phyloP scores from a whole-genome alignment of 1,140 invertebrate species.

The Monochamus saltuarius region DNA sequence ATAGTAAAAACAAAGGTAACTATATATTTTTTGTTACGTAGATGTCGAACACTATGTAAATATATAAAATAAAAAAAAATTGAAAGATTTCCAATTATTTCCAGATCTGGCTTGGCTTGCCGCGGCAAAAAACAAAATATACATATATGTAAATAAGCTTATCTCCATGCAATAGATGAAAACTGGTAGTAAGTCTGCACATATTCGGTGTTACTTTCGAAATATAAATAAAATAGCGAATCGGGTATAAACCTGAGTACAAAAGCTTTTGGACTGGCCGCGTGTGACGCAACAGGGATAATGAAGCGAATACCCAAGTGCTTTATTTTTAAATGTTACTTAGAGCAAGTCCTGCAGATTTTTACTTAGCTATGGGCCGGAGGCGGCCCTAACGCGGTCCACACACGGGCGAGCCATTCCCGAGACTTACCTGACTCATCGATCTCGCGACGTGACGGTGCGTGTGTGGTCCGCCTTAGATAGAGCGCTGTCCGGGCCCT shows the following conservation, averaged over 20 bases:
- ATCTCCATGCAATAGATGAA: constrained; percentile 44
- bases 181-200: constrained; percentile 41
- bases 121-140: neutral
- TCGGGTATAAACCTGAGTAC: constrained; percentile 46
- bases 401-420: no score
- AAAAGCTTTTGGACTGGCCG: constrained; percentile 45
- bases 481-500: constrained; percentile 17
- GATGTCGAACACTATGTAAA: no score
- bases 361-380: constrained; percentile 46
- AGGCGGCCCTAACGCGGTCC: neutral
- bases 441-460: neutral
- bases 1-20: no score
- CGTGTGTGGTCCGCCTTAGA: neutral
- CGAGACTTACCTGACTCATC: neutral
- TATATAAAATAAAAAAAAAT: no score
- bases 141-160: constrained; percentile 38
- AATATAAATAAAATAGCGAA: constrained; percentile 41
- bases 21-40: no score
- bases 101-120: no score
- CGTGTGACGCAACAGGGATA: constrained; percentile 42
- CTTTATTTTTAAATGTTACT: constrained; percentile 47
- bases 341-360: constrained; percentile 48
- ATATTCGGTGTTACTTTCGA: constrained; percentile 46
- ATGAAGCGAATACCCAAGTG: constrained; percentile 50
- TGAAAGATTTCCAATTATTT: no score